Conservation (phyloP, 2,888 invertebrate genomes). For the Brenthis daphne region DNA sequence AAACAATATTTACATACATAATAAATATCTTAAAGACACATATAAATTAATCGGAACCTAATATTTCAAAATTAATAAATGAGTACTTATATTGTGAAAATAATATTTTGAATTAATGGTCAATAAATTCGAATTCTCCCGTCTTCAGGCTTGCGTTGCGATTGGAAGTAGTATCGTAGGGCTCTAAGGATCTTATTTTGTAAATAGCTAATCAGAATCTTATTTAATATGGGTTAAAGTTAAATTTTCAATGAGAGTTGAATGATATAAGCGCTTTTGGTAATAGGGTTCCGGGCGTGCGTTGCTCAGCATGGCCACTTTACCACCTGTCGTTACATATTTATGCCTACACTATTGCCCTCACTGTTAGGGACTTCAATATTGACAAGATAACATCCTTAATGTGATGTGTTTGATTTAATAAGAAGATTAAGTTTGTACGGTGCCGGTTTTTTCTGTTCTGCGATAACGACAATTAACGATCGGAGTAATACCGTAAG, state of each 20-base stretch:
- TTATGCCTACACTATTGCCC: constrained; percentile 82
- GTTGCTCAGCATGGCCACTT: constrained; percentile 80
- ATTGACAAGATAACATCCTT: constrained; percentile 83
- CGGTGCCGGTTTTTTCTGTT: constrained; percentile 61
- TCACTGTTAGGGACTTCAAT: constrained; percentile 82
- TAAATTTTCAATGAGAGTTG: constrained; percentile 42
- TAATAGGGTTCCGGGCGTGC: constrained; percentile 65
- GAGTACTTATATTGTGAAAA: constrained; percentile 83
- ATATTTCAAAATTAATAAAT: constrained; percentile 83
- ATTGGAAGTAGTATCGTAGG: constrained; percentile 48
- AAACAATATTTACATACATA: constrained; percentile 80
- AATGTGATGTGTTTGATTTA: constrained; percentile 84
- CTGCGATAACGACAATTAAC: constrained; percentile 64
- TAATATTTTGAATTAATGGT: constrained; percentile 83
- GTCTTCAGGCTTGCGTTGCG: constrained; percentile 80
- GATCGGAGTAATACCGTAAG: constrained; percentile 39
- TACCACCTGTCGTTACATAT: constrained; percentile 83
- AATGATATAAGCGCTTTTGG: constrained; percentile 43
- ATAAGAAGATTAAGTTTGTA: constrained; percentile 81
- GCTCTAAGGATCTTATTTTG: constrained; percentile 44
- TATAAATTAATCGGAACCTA: constrained; percentile 83
- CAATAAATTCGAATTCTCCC: constrained; percentile 83
- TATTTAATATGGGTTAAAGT: constrained; percentile 45
- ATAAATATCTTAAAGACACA: constrained; percentile 83
- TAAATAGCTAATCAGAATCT: constrained; percentile 34